phyloP scores from a whole-genome alignment of 2,888 invertebrate genomes.

The Lasioglossum figueresi region DNA sequence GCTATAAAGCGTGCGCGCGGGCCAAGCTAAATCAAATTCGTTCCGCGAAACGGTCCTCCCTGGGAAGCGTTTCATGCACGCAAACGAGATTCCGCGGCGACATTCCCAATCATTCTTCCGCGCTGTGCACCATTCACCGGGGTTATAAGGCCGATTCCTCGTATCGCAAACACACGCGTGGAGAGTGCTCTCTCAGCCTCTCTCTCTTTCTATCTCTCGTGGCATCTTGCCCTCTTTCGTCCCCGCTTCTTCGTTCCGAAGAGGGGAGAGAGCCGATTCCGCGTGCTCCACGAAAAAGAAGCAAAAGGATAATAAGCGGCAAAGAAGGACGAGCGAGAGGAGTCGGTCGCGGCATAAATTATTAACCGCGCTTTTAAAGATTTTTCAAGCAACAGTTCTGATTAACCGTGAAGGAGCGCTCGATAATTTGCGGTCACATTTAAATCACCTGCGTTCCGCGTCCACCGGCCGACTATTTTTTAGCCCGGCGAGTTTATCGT shows the following conservation, averaged over 20 bases:
- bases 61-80: conserved; percentile 73
- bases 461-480: conserved; percentile 7
- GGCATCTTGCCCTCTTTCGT: neutral
- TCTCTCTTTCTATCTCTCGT: neutral
- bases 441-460: conserved; percentile 41
- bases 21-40: conserved; percentile 75
- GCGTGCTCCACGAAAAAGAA: conserved; percentile 7
- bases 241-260: neutral
- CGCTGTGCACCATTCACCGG: conserved; percentile 51
- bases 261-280: neutral
- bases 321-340: neutral
- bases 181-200: neutral
- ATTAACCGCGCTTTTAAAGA: conserved; percentile 42
- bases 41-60: conserved; percentile 72
- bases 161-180: conserved; percentile 52
- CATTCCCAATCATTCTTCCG: conserved; percentile 71
- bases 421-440: conserved; percentile 51
- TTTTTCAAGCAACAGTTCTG: conserved; percentile 58
- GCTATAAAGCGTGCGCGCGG: conserved; percentile 67
- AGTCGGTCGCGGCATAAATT: conserved; percentile 38
- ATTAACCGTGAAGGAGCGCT: conserved; percentile 56
- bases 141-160: conserved; percentile 63
- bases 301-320: neutral
- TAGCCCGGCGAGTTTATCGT: conserved; percentile 40
- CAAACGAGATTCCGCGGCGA: conserved; percentile 73